These are phyloP conservation scores for Porphyrio hochstetteri DNA, from an alignment of 2,113 vertebrate genomes.

Conservation along the genomic window DNA sequence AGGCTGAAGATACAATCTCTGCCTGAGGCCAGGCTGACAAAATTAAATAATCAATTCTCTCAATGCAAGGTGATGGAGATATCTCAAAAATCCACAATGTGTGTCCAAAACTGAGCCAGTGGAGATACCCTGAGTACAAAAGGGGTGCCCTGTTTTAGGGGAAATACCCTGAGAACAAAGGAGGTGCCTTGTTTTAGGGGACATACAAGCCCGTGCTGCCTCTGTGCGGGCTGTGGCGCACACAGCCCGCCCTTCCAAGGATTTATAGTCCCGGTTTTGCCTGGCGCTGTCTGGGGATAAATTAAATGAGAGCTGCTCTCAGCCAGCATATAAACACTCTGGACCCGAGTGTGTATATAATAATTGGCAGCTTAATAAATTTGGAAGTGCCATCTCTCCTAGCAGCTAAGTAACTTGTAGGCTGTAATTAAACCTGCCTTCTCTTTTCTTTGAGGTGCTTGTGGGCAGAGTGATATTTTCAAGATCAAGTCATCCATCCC, in stretches of 20 bases:
- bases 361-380: background rate
- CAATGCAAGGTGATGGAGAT: fast-evolving
- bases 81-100: background rate
- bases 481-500: background rate
- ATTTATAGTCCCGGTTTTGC: background rate
- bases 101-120: background rate
- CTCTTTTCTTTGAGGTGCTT: background rate
- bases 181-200: too few species aligned
- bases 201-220: background rate
- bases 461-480: slow-evolving; percentile 12
- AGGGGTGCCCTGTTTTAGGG: too few species aligned
- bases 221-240: fast-evolving
- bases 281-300: background rate
- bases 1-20: background rate
- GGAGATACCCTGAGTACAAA: background rate
- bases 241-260: background rate
- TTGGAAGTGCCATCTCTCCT: background rate
- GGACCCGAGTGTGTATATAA: background rate
- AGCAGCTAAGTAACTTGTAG: background rate
- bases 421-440: background rate
- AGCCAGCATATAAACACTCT: background rate
- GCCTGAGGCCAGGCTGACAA: too few species aligned
- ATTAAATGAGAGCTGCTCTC: background rate
- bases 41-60: background rate
- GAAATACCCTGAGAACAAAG: background rate